Evolutionary conservation across 2,113 vertebrate species (phyloP).

Genomic region (Menura novaehollandiae): DNA sequence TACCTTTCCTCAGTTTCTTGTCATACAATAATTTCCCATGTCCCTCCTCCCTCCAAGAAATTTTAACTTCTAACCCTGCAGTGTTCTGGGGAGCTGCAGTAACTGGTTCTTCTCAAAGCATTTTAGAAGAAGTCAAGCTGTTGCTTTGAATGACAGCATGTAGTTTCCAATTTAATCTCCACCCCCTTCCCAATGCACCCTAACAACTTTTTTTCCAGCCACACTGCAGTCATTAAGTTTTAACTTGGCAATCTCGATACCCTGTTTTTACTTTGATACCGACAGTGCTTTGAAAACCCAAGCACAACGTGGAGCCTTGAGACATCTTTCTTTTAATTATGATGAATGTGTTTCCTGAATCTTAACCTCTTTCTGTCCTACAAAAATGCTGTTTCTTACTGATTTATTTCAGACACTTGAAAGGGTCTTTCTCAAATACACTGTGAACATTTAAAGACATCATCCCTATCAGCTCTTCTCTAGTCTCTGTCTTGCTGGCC

Average conservation of each 20-base stretch:
- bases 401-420: background rate
- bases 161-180: background rate
- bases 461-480: background rate
- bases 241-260: background rate
- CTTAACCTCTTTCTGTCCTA: background rate
- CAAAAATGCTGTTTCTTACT: background rate
- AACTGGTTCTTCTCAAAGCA: background rate
- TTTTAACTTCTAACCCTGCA: background rate
- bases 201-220: background rate
- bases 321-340: background rate
- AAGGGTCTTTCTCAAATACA: background rate
- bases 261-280: background rate
- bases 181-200: background rate
- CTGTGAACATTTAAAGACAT: background rate
- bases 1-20: background rate
- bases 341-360: background rate
- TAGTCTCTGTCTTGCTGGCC: background rate
- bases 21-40: background rate
- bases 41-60: background rate
- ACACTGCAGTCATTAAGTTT: background rate
- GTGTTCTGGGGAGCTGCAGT: no score
- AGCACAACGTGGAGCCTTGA: background rate
- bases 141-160: background rate
- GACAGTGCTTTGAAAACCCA: background rate
- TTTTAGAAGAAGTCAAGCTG: fast-evolving